A percentile compares a stretch with the other conserved stretches of the same genome.
Conservation (phyloP, 2,113 vertebrate genomes). For the Heteronetta atricapilla region DNA sequence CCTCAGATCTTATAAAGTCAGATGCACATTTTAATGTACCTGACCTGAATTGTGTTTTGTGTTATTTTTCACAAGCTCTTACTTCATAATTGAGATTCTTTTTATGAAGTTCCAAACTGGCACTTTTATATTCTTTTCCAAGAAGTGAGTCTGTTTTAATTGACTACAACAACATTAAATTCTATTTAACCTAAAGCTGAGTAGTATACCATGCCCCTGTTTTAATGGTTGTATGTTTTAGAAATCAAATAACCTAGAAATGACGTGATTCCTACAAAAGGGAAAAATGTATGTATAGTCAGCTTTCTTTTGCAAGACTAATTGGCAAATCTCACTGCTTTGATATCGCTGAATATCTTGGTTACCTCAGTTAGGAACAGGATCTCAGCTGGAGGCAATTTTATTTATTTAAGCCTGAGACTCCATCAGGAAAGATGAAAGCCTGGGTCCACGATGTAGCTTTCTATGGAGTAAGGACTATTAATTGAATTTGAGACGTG, state of each 20-base stretch:
- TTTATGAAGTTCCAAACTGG: neutral
- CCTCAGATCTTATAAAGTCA: neutral
- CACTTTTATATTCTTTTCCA: neutral
- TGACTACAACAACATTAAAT: neutral
- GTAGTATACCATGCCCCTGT: fast-evolving
- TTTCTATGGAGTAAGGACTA: neutral
- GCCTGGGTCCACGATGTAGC: neutral
- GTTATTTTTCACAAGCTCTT: neutral
- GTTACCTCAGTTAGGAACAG: neutral
- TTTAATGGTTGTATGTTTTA: neutral
- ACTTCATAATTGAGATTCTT: neutral
- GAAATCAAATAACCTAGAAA: neutral
- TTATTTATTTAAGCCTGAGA: neutral
- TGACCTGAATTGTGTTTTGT: neutral
- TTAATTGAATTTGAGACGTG: neutral
- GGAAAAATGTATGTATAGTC: neutral
- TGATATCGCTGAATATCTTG: neutral
- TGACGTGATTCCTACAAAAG: neutral
- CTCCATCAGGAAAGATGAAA: neutral
- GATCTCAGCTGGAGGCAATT: neutral
- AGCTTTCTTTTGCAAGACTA: neutral
- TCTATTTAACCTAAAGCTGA: neutral
- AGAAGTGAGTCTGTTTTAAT: neutral
- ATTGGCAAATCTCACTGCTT: neutral
- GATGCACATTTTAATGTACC: neutral